phyloP scores from a whole-genome alignment of 2,113 vertebrate species.

The Phoenicopterus ruber region DNA sequence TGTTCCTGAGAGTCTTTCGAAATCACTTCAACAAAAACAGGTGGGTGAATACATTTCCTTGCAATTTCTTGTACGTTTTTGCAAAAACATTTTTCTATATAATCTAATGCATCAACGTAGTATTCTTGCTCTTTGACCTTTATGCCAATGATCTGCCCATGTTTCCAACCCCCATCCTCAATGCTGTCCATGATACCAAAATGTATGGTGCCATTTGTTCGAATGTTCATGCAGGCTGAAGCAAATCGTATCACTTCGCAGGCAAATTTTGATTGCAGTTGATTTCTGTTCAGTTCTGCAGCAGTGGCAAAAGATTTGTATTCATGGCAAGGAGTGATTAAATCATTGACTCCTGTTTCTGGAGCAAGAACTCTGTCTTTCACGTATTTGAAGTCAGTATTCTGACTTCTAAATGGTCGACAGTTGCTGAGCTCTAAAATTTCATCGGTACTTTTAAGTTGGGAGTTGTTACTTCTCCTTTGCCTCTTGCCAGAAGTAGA shows the following conservation, averaged over 20 bases:
- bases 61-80: conserved; percentile 36
- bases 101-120: conserved; percentile 74
- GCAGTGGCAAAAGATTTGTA: conserved; percentile 77
- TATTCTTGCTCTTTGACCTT: conserved; percentile 67
- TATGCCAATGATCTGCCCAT: conserved; percentile 77
- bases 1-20: conserved; percentile 61
- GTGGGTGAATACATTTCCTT: conserved; percentile 75
- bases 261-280: conserved; percentile 79
- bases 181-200: conserved; percentile 81
- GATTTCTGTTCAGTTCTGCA: conserved; percentile 62
- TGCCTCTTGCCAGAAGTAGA: background rate
- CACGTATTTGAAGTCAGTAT: conserved; percentile 70
- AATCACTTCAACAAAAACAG: conserved; percentile 78
- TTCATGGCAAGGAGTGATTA: conserved; percentile 81
- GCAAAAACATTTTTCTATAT: conserved; percentile 71
- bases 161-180: conserved; percentile 56
- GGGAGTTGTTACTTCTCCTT: background rate
- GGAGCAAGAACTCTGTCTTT: conserved; percentile 75
- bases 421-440: conserved; percentile 38
- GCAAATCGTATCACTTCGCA: conserved; percentile 79
- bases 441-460: background rate
- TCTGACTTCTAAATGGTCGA: conserved; percentile 70
- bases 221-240: conserved; percentile 81
- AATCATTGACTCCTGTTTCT: conserved; percentile 76
- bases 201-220: conserved; percentile 85